Conservation (phyloP, 2,113 vertebrate species). For the Suncus etruscus region DNA sequence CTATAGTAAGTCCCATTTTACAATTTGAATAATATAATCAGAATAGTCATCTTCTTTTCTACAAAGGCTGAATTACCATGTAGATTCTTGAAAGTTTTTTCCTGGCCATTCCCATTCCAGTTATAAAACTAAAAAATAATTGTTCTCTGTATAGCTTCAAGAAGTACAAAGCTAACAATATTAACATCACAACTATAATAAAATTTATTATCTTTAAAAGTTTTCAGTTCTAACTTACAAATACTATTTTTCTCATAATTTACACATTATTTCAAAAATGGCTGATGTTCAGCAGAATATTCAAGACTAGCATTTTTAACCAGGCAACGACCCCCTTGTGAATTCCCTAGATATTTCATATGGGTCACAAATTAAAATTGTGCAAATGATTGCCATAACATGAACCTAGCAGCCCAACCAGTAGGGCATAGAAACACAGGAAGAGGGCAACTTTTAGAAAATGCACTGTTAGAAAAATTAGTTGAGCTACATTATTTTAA, state of each 20-base stretch:
- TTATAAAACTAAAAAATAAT: not conserved
- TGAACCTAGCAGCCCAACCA: no score
- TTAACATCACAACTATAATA: not conserved
- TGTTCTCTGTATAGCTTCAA: not conserved
- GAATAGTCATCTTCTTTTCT: not conserved
- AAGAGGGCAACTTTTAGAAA: no score
- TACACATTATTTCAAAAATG: not conserved
- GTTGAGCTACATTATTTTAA: no score
- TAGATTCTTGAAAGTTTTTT: not conserved
- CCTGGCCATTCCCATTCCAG: not conserved
- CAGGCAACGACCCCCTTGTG: not conserved
- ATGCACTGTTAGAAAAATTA: no score
- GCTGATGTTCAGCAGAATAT: not conserved
- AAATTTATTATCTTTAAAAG: not conserved
- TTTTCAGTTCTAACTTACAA: not conserved
- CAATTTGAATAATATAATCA: not conserved
- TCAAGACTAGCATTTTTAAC: not conserved
- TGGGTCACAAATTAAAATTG: no score
- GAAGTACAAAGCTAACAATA: slow-evolving; percentile 16
- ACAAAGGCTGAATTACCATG: not conserved
- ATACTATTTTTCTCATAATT: not conserved
- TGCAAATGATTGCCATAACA: no score
- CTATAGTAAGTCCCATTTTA: slow-evolving; percentile 16
- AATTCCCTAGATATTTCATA: no score
- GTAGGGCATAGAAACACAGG: no score